Percentiles rank a stretch among this genome's conserved stretches.
Evolutionary conservation across 1,140 invertebrate genomes (phyloP).

Genomic region (Mylabris phalerata): DNA sequence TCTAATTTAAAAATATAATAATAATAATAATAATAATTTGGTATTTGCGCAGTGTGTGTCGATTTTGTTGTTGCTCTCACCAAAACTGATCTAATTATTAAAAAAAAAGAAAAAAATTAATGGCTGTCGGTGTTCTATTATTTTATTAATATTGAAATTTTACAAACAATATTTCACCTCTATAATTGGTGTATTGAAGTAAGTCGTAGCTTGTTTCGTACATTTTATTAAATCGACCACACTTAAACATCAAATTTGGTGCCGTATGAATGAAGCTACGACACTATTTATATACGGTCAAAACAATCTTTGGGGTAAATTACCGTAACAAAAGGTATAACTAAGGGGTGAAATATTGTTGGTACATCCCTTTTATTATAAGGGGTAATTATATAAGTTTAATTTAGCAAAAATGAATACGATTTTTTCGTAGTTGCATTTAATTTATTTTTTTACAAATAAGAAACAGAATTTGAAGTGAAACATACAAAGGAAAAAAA

Average conservation of each 20-base stretch:
- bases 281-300: too few relatives aligned
- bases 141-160: not conserved
- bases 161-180: slow-evolving; percentile 3
- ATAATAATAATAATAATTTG: too few relatives aligned
- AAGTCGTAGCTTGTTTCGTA: too few relatives aligned
- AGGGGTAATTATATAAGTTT: not conserved
- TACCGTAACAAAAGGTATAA: too few relatives aligned
- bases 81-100: slow-evolving; percentile 4
- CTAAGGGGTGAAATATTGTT: too few relatives aligned
- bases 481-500: too few relatives aligned
- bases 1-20: too few relatives aligned
- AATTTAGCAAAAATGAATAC: not conserved
- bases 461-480: too few relatives aligned
- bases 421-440: slow-evolving; percentile 3
- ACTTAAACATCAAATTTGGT: too few relatives aligned
- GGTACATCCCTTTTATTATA: not conserved
- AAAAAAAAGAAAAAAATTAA: slow-evolving; percentile 2
- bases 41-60: not conserved
- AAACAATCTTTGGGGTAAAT: too few relatives aligned
- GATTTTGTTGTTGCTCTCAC: not conserved
- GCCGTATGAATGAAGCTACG: too few relatives aligned
- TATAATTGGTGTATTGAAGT: not conserved
- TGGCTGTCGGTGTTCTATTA: slow-evolving; percentile 14
- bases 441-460: slow-evolving; percentile 12
- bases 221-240: too few relatives aligned